Percentiles rank a stretch among this genome's conserved stretches.
phyloP scores from a whole-genome alignment of 2,113 vertebrate genomes.

The Myocastor coypus region DNA sequence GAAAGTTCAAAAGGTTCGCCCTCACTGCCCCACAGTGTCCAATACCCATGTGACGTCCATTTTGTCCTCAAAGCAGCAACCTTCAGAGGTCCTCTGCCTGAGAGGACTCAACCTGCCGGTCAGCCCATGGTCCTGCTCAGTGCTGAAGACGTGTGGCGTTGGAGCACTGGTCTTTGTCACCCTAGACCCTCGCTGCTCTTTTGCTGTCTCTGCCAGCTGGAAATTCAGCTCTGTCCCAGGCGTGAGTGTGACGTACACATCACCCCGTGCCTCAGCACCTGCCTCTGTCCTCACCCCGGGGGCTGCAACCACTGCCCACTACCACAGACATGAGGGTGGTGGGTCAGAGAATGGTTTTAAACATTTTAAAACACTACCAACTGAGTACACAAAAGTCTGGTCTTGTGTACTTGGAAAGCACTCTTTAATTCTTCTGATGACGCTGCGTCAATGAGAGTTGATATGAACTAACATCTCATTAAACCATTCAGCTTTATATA shows the following conservation, averaged over 20 bases:
- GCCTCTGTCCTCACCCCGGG: neutral
- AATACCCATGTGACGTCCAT: neutral
- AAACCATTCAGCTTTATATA: neutral
- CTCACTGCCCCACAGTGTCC: fast-evolving
- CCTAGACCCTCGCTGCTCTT: neutral
- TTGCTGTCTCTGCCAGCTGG: neutral
- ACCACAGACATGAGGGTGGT: neutral
- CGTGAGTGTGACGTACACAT: neutral
- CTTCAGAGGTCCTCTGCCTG: neutral
- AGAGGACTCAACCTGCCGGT: neutral
- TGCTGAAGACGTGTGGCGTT: neutral
- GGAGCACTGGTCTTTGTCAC: neutral
- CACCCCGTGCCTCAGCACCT: neutral
- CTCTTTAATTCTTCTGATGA: slow-evolving; percentile 6
- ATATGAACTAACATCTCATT: neutral
- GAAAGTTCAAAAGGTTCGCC: neutral
- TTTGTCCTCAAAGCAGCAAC: neutral
- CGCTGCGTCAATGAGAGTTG: neutral
- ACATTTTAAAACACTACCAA: slow-evolving; percentile 6
- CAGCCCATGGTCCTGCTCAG: neutral
- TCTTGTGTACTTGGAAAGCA: neutral
- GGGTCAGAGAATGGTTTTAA: neutral
- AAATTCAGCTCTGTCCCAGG: neutral
- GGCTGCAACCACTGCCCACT: neutral
- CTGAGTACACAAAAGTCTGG: neutral